A percentile compares a stretch with the other conserved stretches of the same genome.
These are phyloP conservation scores for Oryctes rhinoceros DNA, from an alignment of 1,140 invertebrate genomes.

Conservation along the genomic window DNA sequence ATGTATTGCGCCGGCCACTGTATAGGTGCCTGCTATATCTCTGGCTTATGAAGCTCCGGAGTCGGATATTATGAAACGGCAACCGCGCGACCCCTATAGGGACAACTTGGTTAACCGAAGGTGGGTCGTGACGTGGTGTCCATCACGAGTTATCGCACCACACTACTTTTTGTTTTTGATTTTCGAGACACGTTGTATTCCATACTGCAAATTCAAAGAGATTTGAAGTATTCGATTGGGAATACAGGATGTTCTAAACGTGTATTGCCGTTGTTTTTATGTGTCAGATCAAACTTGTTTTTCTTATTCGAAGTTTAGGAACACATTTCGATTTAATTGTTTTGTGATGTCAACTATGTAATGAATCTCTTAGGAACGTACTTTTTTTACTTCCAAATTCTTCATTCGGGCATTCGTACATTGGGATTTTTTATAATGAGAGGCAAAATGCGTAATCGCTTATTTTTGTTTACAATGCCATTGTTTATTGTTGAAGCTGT, in stretches of 20 bases:
- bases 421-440: too few species aligned
- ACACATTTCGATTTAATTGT: neutral
- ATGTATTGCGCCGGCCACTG: conserved; percentile 59
- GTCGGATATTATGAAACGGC: conserved; percentile 96
- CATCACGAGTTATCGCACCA: conserved; percentile 50
- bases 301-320: conserved; percentile 30
- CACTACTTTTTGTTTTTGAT: conserved; percentile 43
- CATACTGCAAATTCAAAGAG: neutral
- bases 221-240: neutral
- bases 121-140: conserved; percentile 62
- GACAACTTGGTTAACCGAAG: conserved; percentile 97
- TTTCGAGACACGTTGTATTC: neutral
- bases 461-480: too few species aligned
- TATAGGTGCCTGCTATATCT: conserved; percentile 93
- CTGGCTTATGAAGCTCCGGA: conserved; percentile 96
- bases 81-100: conserved; percentile 90
- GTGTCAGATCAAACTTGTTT: conserved; percentile 13
- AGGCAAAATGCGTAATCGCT: too few species aligned
- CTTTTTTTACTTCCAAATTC: too few species aligned
- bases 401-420: too few species aligned
- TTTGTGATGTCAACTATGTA: too few species aligned
- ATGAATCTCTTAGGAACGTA: too few species aligned
- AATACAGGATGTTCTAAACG: neutral
- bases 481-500: too few species aligned
- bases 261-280: neutral